Conservation (phyloP, 2,888 invertebrate species). For the Doris montereyensis region DNA sequence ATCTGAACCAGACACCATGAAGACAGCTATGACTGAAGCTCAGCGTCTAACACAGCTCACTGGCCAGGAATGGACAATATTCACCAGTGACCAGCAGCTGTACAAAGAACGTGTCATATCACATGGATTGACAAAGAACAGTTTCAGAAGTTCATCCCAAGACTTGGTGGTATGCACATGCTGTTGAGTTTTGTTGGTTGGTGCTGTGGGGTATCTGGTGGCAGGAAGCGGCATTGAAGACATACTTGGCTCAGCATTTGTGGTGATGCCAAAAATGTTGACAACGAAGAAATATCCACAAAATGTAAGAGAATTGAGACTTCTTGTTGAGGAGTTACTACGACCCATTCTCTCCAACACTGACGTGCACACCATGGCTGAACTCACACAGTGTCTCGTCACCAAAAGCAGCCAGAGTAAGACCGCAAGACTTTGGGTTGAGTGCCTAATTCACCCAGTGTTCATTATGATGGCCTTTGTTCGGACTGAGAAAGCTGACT, state of each 20-base stretch:
- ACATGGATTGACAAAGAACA: slow-evolving; percentile 38
- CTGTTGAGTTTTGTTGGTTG: slow-evolving; percentile 48
- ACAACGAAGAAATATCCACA: slow-evolving; percentile 52
- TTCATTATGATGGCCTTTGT: slow-evolving; percentile 22
- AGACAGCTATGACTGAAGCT: background rate
- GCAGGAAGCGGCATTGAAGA: slow-evolving; percentile 48
- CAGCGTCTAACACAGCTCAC: background rate
- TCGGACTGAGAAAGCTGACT: slow-evolving; percentile 12
- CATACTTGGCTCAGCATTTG: slow-evolving; percentile 46
- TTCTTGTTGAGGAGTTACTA: slow-evolving; percentile 46
- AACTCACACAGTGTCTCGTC: background rate
- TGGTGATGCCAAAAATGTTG: slow-evolving; percentile 49
- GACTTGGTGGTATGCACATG: slow-evolving; percentile 46
- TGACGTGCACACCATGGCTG: background rate
- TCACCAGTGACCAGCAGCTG: slow-evolving; percentile 47
- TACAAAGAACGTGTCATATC: slow-evolving; percentile 45
- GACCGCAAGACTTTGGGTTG: slow-evolving; percentile 7
- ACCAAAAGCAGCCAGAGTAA: background rate
- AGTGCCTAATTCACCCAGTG: slow-evolving; percentile 7
- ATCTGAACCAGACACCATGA: background rate
- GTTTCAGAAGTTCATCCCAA: slow-evolving; percentile 33
- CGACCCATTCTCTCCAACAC: slow-evolving; percentile 1
- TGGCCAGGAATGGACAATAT: slow-evolving; percentile 26
- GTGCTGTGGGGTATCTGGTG: slow-evolving; percentile 49
- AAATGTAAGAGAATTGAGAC: slow-evolving; percentile 46